Percentiles rank a stretch among this genome's conserved stretches.
Evolutionary conservation across 1,140 invertebrate species (phyloP).

Genomic region (Drosophila subobscura): DNA sequence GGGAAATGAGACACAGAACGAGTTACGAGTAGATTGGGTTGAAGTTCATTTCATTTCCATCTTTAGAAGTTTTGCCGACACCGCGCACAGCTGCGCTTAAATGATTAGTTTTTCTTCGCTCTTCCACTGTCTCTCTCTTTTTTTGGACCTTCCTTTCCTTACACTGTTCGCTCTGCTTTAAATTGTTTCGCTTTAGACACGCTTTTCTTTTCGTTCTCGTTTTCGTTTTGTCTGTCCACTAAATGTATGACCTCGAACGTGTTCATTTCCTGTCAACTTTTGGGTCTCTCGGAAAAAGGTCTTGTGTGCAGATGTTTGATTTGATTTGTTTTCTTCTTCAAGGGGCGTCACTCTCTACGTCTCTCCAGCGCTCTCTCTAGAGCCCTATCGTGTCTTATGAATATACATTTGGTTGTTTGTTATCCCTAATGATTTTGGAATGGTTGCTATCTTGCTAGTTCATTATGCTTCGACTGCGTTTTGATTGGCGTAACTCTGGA

Average conservation of each 20-base stretch:
- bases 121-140: background rate
- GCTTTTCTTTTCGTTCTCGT: slow-evolving; percentile 38
- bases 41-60: slow-evolving; percentile 31
- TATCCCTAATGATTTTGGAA: slow-evolving; percentile 18
- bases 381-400: slow-evolving; percentile 21
- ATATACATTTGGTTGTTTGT: slow-evolving; percentile 39
- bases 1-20: slow-evolving; percentile 6
- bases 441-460: background rate
- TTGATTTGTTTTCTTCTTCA: slow-evolving; percentile 13
- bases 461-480: background rate
- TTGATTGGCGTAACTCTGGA: background rate
- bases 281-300: slow-evolving; percentile 9
- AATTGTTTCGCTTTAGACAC: slow-evolving; percentile 67
- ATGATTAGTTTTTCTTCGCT: slow-evolving; percentile 58
- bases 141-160: slow-evolving; percentile 14
- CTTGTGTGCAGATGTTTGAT: slow-evolving; percentile 57
- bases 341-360: background rate
- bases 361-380: background rate
- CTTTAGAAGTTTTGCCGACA: slow-evolving; percentile 49
- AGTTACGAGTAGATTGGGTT: slow-evolving; percentile 6
- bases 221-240: background rate
- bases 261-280: slow-evolving; percentile 60
- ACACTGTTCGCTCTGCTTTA: slow-evolving; percentile 68
- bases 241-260: slow-evolving; percentile 40
- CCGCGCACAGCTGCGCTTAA: slow-evolving; percentile 63